Percentiles rank a stretch among this genome's conserved stretches.
Conservation (phyloP, 2,797 vertebrate species). For the Pyrrhura leucotis region DNA sequence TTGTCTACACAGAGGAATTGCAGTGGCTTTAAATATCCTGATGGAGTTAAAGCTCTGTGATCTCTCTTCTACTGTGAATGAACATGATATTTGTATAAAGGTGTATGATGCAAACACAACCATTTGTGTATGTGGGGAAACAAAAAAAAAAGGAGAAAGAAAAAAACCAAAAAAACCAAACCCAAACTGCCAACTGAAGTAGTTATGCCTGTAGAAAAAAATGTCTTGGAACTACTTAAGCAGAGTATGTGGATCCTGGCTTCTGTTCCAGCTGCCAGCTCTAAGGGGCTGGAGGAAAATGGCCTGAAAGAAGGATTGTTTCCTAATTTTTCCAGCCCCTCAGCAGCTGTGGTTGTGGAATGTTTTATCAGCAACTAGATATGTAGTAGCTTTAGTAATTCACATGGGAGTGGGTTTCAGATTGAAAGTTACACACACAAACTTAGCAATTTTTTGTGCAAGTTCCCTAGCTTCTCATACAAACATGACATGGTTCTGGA, state of each 20-base stretch:
- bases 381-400: background rate
- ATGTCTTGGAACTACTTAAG: background rate
- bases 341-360: background rate
- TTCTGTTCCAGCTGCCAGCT: background rate
- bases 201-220: background rate
- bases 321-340: background rate
- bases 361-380: background rate
- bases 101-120: background rate
- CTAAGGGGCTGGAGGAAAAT: background rate
- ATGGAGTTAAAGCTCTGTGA: constrained; percentile 10
- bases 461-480: background rate
- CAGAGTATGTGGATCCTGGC: background rate
- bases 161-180: background rate
- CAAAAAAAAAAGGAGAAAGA: too few relatives aligned
- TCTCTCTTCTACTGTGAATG: constrained; percentile 28
- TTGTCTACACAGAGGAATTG: constrained; percentile 12
- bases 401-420: background rate
- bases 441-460: background rate
- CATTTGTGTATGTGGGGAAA: background rate
- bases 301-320: background rate
- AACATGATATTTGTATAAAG: constrained; percentile 2
- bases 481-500: background rate
- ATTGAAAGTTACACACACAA: background rate
- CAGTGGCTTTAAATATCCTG: constrained; percentile 37
- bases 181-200: background rate